These are phyloP conservation scores for Intellagama lesueurii DNA, from an alignment of 2,797 vertebrate genomes.

Conservation along the genomic window DNA sequence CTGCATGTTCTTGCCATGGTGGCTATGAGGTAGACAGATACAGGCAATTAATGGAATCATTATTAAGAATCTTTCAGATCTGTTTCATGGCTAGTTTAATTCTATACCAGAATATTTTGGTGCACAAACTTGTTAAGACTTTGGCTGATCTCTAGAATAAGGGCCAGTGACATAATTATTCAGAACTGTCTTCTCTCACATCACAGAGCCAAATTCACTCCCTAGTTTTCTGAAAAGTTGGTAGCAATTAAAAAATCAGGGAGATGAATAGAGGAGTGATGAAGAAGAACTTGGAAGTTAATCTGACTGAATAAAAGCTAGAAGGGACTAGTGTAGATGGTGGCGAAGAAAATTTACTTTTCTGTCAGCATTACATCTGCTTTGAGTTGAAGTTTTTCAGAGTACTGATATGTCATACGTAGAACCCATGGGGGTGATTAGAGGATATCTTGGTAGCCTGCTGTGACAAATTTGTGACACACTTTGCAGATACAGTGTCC, in stretches of 20 bases:
- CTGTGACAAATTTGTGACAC: not conserved
- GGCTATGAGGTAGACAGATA: not conserved
- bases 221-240: not conserved
- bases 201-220: not conserved
- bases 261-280: not conserved
- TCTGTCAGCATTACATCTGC: not conserved
- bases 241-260: not conserved
- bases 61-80: not conserved
- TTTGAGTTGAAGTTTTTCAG: not conserved
- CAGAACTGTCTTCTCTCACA: not conserved
- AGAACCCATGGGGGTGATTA: not conserved
- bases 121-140: not conserved
- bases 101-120: not conserved
- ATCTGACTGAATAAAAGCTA: not conserved
- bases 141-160: not conserved
- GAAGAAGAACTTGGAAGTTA: not conserved
- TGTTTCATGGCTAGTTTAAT: not conserved
- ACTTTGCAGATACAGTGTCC: not conserved
- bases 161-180: not conserved
- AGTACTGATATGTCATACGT: not conserved
- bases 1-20: not conserved
- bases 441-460: not conserved
- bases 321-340: not conserved
- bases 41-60: not conserved
- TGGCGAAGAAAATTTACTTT: not conserved